These are phyloP conservation scores for Deilephila porcellus DNA, from an alignment of 2,888 invertebrate genomes.

Conservation along the genomic window DNA sequence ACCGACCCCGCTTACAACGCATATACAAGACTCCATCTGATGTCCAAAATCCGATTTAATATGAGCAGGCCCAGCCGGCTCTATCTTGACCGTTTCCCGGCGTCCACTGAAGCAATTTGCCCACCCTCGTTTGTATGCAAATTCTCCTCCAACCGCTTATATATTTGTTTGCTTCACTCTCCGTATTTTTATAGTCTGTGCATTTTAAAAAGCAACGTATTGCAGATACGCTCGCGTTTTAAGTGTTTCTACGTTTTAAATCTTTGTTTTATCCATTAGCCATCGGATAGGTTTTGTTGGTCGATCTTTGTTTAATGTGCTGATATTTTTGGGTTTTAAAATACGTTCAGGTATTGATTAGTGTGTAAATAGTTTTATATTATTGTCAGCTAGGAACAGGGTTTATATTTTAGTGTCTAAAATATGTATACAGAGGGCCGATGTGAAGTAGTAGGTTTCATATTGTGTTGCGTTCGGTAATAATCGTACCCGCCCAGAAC, in stretches of 20 bases:
- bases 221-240: constrained; percentile 5
- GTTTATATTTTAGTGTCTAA: too few relatives aligned
- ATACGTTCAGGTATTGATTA: neutral
- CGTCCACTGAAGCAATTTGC: constrained; percentile 49
- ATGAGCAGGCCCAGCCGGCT: neutral
- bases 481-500: too few relatives aligned
- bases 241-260: constrained; percentile 16
- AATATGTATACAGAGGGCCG: too few relatives aligned
- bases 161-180: constrained; percentile 71
- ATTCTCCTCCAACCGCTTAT: constrained; percentile 69
- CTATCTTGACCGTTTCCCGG: constrained; percentile 26
- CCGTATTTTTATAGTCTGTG: constrained; percentile 64
- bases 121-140: constrained; percentile 78
- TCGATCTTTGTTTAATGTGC: neutral
- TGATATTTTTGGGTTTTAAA: neutral
- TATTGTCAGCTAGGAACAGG: neutral
- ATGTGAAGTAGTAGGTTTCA: too few relatives aligned
- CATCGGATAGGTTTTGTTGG: neutral
- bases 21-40: neutral
- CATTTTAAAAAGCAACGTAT: constrained; percentile 41
- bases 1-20: too few relatives aligned
- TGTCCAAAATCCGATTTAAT: neutral
- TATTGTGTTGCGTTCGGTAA: too few relatives aligned
- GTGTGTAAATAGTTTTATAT: neutral
- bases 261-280: constrained; percentile 24